Evolutionary conservation across 1,140 invertebrate species (phyloP), one percentile per base, ranked within the genome.

Genomic region (Rhopalosiphum padi): DNA sequence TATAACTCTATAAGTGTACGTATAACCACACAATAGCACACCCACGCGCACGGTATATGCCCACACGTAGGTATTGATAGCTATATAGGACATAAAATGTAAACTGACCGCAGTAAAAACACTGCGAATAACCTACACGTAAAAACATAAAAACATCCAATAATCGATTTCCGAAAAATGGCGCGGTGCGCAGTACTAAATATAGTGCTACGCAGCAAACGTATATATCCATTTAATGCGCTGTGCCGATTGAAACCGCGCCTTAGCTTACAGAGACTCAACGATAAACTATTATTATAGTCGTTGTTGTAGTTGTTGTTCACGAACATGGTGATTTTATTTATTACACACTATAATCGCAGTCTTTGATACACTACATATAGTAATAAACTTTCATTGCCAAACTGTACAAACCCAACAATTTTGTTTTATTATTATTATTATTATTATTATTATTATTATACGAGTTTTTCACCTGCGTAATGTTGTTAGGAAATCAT

Each of bases 121-220:
- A 68, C 60, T 15, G 11, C 60, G 9, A 68, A 11, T n/a, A 68
- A 55, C 55, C 55, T 68, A 68, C 60, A 15, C 60, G 60, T 68
- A 68, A 68, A 60, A 30, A 68, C 60, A 68, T 68, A 68, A 68
- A 68, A 68, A 68, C 60, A 68, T 68, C 60, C 60, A 30, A 68
- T 68, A 68, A 68, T 68, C 60, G 60, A 68, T 68, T 68, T 68
- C 60, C 60, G 60, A 68, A 68, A 68, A 68, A 68, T 30, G 60
- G 30, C 30, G 30, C 30, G 60, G 60, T 11, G 30, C 30, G 4
- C 25, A 68, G 60, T 68, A n/a, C 60, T 68, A 30, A n/a, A 60
- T 30, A 60, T 30, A 55, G 55, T 9, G 55, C 25, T 30, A 60
- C 25, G 25, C 55, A 30, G 30, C n/a, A 15, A 30, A 68, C 30